Percentiles rank a stretch among this genome's conserved stretches.
Evolutionary conservation across 2,888 invertebrate species (phyloP).

Genomic region (Agrochola lychnidis): DNA sequence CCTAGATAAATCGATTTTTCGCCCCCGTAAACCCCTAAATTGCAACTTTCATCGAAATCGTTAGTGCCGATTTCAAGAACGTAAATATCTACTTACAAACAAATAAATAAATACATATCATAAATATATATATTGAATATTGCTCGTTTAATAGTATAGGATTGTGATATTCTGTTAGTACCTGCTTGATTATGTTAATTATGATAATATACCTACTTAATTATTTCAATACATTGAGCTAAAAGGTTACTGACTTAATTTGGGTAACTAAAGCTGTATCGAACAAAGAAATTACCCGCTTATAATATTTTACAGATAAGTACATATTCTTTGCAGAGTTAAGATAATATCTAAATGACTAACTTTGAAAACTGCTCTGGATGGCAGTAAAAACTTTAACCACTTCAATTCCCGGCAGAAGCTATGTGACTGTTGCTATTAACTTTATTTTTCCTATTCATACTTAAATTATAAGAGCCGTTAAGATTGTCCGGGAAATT

Average conservation of each 20-base stretch:
- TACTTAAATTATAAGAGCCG: not conserved
- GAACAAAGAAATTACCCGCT: not conserved
- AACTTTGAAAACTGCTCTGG: conserved; percentile 30
- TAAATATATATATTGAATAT: too few relatives aligned
- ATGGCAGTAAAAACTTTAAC: conserved; percentile 28
- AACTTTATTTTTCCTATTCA: conserved; percentile 31
- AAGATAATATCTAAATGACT: conserved; percentile 15
- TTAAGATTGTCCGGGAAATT: not conserved
- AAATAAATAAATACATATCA: too few relatives aligned
- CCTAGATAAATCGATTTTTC: too few relatives aligned
- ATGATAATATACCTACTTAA: not conserved
- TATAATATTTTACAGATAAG: not conserved
- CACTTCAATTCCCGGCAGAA: conserved; percentile 22
- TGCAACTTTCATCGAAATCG: too few relatives aligned
- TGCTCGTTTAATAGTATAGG: too few relatives aligned
- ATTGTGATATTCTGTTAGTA: too few relatives aligned
- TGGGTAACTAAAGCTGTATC: not conserved
- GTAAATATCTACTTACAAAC: too few relatives aligned
- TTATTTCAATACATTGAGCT: not conserved
- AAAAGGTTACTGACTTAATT: not conserved
- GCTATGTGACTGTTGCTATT: conserved; percentile 1
- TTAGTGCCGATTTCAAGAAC: too few relatives aligned
- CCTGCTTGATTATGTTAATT: too few relatives aligned
- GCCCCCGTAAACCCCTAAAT: too few relatives aligned
- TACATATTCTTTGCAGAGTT: not conserved